These are phyloP conservation scores for Anagyrus pseudococci DNA, from an alignment of 2,888 invertebrate genomes.

Conservation along the genomic window DNA sequence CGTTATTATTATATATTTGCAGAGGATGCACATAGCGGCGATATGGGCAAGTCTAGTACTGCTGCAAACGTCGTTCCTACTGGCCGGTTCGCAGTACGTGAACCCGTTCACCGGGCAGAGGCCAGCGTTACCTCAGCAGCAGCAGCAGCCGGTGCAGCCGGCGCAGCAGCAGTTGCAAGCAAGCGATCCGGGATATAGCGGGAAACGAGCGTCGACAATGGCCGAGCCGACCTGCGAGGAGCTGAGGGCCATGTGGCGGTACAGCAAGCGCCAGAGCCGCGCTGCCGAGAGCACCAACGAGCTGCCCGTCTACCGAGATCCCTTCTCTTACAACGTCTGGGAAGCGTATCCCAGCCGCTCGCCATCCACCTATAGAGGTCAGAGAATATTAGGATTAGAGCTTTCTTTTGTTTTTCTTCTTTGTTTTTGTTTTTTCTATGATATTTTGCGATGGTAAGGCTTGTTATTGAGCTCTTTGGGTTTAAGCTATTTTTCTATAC, in stretches of 20 bases:
- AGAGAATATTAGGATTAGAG: too few relatives aligned
- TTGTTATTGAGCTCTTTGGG: too few relatives aligned
- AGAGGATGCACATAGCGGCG: conserved; percentile 51
- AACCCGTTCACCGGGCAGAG: conserved; percentile 43
- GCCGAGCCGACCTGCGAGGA: conserved; percentile 87
- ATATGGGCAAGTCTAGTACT: conserved; percentile 50
- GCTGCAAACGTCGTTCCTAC: conserved; percentile 46
- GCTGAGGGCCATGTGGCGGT: conserved; percentile 90
- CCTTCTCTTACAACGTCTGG: conserved; percentile 84
- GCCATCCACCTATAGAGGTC: conserved; percentile 52
- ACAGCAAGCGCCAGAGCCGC: conserved; percentile 86
- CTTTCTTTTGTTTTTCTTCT: conserved; percentile 20
- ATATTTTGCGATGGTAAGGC: too few relatives aligned
- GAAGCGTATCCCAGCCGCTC: conserved; percentile 67
- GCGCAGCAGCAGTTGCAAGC: conserved; percentile 2
- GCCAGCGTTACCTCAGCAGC: conserved; percentile 2
- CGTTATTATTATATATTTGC: too few relatives aligned
- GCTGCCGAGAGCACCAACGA: conserved; percentile 88
- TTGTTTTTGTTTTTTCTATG: conserved; percentile 47
- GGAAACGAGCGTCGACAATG: conserved; percentile 43
- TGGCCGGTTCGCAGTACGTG: conserved; percentile 44
- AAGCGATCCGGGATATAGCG: conserved; percentile 28
- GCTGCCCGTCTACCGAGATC: conserved; percentile 82
- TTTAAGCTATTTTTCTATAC: too few relatives aligned
- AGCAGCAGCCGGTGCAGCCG: background rate